Evolutionary conservation across 2,888 invertebrate genomes (phyloP).

Genomic region (Seira ritae): DNA sequence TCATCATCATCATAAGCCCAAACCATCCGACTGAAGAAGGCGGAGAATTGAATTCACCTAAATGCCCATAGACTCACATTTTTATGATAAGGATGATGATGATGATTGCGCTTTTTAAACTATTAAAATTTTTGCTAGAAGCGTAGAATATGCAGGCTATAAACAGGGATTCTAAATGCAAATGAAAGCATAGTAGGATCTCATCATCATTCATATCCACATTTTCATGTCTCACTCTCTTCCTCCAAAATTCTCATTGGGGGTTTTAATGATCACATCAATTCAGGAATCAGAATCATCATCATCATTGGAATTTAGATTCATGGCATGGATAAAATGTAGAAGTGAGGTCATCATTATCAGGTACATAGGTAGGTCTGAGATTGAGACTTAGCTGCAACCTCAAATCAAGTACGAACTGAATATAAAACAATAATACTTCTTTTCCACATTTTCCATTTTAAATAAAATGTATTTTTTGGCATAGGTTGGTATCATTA

Average conservation of each 20-base stretch:
- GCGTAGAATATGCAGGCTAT: background rate
- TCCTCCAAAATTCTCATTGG: background rate
- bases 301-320: background rate
- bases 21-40: too few relatives aligned
- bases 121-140: slow-evolving; percentile 4
- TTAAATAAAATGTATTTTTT: background rate
- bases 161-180: background rate
- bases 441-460: background rate
- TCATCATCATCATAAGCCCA: background rate
- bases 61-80: slow-evolving; percentile 2
- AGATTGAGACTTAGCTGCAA: background rate
- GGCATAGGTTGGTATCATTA: background rate
- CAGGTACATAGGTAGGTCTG: background rate
- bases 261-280: slow-evolving; percentile 1
- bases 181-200: background rate
- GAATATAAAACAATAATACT: background rate
- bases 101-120: background rate
- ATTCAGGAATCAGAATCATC: too few relatives aligned
- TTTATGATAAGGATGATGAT: background rate
- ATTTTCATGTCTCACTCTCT: background rate
- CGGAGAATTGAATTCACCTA: too few relatives aligned
- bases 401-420: slow-evolving; percentile 4
- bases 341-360: slow-evolving; percentile 8
- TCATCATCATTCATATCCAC: background rate
- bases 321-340: background rate